Percentiles rank a stretch among this genome's conserved stretches.
These are phyloP conservation scores for Hyalella azteca DNA, from an alignment of 2,888 invertebrate genomes.

Conservation along the genomic window DNA sequence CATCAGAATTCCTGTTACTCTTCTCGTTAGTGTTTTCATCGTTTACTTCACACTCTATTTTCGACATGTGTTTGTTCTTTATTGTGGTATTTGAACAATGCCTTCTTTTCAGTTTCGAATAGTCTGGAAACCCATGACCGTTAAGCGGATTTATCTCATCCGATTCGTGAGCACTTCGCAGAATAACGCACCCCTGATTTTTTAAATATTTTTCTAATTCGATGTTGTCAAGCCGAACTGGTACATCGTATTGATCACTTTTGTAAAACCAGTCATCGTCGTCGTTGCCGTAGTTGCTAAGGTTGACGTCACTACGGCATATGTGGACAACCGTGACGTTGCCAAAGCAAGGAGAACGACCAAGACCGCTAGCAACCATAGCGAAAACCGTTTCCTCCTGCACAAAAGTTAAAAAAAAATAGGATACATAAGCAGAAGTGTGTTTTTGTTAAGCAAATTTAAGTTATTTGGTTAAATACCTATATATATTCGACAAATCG, in stretches of 20 bases:
- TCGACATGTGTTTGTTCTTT: no score
- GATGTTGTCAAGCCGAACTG: neutral
- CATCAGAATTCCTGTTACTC: neutral
- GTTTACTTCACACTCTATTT: no score
- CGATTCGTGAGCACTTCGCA: neutral
- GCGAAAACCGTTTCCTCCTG: neutral
- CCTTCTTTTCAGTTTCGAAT: no score
- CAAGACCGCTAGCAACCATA: neutral
- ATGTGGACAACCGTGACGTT: conserved; percentile 15
- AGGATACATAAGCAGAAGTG: no score
- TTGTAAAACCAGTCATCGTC: neutral
- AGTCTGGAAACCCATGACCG: no score
- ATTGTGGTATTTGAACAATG: no score
- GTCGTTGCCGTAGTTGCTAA: neutral
- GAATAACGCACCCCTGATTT: neutral
- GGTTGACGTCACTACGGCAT: neutral
- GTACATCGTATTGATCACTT: neutral
- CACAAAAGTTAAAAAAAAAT: no score
- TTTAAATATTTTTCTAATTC: neutral
- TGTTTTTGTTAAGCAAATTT: no score
- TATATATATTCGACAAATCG: no score
- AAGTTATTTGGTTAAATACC: no score
- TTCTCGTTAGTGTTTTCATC: neutral
- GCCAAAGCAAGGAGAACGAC: neutral
- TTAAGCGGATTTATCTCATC: no score